Evolutionary conservation across 2,797 vertebrate species (phyloP), one percentile per base, ranked within the genome.

Genomic region (Synanceia verrucosa): DNA sequence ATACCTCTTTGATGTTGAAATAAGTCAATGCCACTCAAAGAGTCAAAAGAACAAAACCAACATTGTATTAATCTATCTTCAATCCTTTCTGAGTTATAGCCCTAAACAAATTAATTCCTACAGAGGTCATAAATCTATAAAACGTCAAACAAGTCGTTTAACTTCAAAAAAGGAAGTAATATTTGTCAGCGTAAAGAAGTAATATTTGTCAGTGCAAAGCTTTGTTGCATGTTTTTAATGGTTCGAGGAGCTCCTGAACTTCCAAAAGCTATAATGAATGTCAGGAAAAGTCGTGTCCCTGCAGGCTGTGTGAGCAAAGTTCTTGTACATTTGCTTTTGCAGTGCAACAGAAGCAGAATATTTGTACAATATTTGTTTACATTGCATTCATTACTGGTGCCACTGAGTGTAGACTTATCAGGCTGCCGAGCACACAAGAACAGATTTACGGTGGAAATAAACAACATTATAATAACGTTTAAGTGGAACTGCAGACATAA

Each of bases 351-450:
- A 60, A 24, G 13, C n/a, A 53, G 13, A 48, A 43, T 31, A 51
- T 57, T 24, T 26, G 14, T 14, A 37, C 14, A n/a, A 61, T 14
- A 44, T 63, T 46, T 18, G 23, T 70, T 71, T 71, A 26, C 34
- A 21, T 12, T 41, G 11, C 16, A 66, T 57, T 61, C 16, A 70
- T 76, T 29, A 70, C 24, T 60, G 53, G n/a, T 41, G 67, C 62
- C 39, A 59, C 16, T 59, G 55, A 70, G 56, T 51, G n/a, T n/a
- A 46, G 31, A 31, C 24, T 24, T 29, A 34, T 5, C 47, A 34
- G 43, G 26, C 21, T 52, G 55, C 48, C 26, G 33, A 56, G 33
- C 33, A 41, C 31, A 46, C 56, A 52, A 16, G 19, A 57, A 44
- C 39, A 55, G 73, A 76, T 69, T 14, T 36, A 59, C 36, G n/a